These are phyloP conservation scores for Chelon labrosus DNA, from an alignment of 2,797 vertebrate species.

Conservation along the genomic window DNA sequence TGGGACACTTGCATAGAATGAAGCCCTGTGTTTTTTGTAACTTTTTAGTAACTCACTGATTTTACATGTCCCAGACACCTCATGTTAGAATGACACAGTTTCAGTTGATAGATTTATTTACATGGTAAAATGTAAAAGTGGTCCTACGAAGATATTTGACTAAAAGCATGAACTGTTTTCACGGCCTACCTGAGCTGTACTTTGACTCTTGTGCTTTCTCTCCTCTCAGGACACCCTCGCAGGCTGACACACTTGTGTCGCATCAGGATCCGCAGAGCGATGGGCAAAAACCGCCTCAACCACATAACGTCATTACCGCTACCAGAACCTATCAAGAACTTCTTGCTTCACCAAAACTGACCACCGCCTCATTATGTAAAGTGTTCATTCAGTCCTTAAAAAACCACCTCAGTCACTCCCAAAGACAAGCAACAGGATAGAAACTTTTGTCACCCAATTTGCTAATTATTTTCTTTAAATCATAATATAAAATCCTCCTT, in stretches of 20 bases:
- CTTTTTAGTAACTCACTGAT: too few species aligned
- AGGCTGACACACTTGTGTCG: constrained; percentile 90
- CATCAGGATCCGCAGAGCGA: constrained; percentile 86
- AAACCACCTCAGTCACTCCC: constrained; percentile 11
- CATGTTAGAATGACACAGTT: too few species aligned
- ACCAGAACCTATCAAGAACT: constrained; percentile 89
- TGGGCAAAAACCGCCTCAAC: constrained; percentile 89
- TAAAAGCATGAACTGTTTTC: not conserved
- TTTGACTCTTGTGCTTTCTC: not conserved
- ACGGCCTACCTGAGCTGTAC: not conserved
- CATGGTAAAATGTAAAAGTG: too few species aligned
- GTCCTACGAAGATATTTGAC: too few species aligned
- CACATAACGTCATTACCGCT: constrained; percentile 88
- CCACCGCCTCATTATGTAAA: constrained; percentile 1
- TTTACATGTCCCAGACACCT: too few species aligned
- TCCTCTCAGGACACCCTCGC: constrained; percentile 82
- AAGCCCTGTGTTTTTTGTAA: too few species aligned
- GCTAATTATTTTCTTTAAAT: constrained; percentile 32
- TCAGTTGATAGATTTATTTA: too few species aligned
- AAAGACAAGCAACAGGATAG: constrained; percentile 17
- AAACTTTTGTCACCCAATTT: constrained; percentile 6
- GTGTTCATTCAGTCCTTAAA: constrained; percentile 13
- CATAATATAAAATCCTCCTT: not conserved
- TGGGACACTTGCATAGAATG: too few species aligned
- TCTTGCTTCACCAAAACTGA: constrained; percentile 88